Percentiles rank a stretch among this genome's conserved stretches.
phyloP scores from a whole-genome alignment of 2,113 vertebrate species.

The Oxyura jamaicensis region DNA sequence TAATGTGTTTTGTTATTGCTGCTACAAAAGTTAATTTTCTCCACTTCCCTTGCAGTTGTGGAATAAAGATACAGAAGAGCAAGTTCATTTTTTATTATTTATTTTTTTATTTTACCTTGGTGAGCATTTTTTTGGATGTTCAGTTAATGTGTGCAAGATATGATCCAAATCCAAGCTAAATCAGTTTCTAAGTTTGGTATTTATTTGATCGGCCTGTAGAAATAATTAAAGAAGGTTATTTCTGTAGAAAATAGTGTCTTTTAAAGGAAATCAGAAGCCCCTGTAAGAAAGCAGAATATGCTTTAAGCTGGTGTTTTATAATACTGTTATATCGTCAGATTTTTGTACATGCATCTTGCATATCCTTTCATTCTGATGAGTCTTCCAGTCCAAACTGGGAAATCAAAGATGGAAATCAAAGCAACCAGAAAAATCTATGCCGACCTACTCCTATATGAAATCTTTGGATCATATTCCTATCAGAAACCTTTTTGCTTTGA shows the following conservation, averaged over 20 bases:
- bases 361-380: not conserved
- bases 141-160: not conserved
- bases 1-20: not conserved
- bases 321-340: not conserved
- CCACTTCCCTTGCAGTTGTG: not conserved
- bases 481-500: not conserved
- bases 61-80: not conserved
- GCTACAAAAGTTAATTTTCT: not conserved
- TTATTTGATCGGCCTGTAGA: not conserved
- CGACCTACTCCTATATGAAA: not conserved
- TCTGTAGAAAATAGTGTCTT: not conserved
- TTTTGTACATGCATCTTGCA: not conserved
- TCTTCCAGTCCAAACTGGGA: not conserved
- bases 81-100: accelerated
- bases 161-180: not conserved
- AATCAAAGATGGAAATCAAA: not conserved
- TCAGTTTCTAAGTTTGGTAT: not conserved
- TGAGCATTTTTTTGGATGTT: not conserved
- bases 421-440: not conserved
- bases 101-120: not conserved
- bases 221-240: not conserved
- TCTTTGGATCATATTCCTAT: not conserved
- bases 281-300: not conserved
- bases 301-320: not conserved
- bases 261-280: not conserved